phyloP scores from a whole-genome alignment of 2,797 vertebrate genomes.

The Neopelma chrysocephalum region DNA sequence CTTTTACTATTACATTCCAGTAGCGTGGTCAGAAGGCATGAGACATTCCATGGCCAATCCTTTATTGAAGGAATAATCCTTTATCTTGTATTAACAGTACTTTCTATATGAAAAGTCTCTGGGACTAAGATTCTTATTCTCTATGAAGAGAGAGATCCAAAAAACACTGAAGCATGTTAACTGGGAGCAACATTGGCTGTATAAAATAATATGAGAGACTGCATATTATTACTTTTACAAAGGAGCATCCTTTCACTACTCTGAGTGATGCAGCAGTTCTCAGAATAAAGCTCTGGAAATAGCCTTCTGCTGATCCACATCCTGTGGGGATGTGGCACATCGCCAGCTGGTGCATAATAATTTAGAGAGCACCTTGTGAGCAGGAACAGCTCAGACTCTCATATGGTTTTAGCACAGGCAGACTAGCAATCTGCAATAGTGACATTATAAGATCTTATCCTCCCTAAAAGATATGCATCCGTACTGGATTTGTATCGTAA shows the following conservation, averaged over 20 bases:
- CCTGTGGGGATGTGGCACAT: background rate
- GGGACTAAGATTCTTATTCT: background rate
- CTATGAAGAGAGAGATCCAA: background rate
- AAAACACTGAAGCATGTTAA: background rate
- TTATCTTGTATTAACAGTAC: background rate
- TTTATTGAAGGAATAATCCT: background rate
- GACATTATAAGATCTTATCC: background rate
- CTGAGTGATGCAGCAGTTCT: background rate
- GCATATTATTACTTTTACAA: background rate
- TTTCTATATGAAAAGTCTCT: background rate
- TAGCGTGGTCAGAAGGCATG: background rate
- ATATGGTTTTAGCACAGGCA: background rate
- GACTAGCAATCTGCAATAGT: background rate
- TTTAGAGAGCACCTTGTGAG: background rate
- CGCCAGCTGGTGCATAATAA: background rate
- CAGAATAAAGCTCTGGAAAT: constrained; percentile 15
- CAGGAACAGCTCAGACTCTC: background rate
- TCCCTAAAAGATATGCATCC: background rate
- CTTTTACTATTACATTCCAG: background rate
- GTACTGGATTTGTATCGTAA: background rate
- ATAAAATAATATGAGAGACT: background rate
- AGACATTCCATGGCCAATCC: background rate
- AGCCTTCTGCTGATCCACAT: background rate
- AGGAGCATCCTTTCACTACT: background rate
- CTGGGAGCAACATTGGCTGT: background rate